Conservation (phyloP, 2,113 vertebrate species). For the Nothoprocta pentlandii region DNA sequence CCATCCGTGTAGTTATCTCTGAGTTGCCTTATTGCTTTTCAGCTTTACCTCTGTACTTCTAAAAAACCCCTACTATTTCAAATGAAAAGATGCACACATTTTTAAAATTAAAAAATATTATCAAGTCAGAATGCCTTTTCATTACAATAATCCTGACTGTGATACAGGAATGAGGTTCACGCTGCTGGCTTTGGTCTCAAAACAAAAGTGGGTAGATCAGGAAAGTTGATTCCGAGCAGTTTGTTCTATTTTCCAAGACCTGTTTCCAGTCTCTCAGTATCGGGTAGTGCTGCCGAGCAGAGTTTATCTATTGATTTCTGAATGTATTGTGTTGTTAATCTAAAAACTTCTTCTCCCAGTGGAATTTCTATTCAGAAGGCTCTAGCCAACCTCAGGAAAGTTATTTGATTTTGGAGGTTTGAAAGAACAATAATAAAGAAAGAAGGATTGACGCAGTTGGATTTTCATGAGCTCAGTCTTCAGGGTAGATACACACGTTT, state of each 20-base stretch:
- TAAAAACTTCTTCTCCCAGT: constrained; percentile 54
- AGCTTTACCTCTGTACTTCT: constrained; percentile 1
- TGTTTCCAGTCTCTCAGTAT: not conserved
- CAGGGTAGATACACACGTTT: not conserved
- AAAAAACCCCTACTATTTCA: not conserved
- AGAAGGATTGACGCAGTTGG: constrained; percentile 70
- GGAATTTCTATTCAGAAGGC: constrained; percentile 61
- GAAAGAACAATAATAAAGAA: constrained; percentile 60
- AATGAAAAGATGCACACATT: not conserved
- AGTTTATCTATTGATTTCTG: constrained; percentile 70
- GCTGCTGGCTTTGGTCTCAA: not conserved
- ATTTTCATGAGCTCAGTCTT: constrained; percentile 68
- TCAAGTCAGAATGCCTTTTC: not conserved
- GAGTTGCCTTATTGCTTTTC: not conserved
- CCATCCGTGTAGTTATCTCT: not conserved
- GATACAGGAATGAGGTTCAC: not conserved
- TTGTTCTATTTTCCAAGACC: constrained; percentile 38
- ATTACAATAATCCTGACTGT: not conserved
- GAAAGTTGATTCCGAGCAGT: constrained; percentile 41
- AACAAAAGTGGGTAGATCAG: not conserved
- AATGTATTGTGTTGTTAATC: constrained; percentile 69
- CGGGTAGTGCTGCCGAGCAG: not conserved
- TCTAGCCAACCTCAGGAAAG: constrained; percentile 67
- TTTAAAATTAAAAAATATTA: not conserved
- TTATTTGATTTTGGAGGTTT: constrained; percentile 73